Percentiles rank a stretch among this genome's conserved stretches.
phyloP scores from a whole-genome alignment of 2,797 vertebrate genomes.

The Rhyacichthys aspro region DNA sequence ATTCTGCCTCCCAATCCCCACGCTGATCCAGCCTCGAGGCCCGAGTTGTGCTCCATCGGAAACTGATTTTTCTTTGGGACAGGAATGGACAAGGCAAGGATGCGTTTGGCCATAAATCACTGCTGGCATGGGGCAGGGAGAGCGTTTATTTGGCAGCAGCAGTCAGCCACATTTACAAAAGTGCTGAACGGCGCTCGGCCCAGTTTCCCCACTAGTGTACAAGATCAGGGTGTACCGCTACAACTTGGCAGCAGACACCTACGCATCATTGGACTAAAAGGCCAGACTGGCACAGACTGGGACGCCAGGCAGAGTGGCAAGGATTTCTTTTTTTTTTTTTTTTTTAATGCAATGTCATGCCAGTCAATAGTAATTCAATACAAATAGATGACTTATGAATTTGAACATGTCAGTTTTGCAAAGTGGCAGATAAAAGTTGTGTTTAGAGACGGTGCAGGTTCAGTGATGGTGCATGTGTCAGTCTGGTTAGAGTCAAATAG shows the following conservation, averaged over 20 bases:
- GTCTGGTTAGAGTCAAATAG: too few species aligned
- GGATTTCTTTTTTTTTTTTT: constrained; percentile 14
- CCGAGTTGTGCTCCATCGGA: constrained; percentile 45
- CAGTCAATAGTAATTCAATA: constrained; percentile 44
- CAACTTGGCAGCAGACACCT: constrained; percentile 54
- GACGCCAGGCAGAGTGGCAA: constrained; percentile 10
- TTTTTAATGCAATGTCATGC: constrained; percentile 11
- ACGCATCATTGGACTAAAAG: constrained; percentile 42
- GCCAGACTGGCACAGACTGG: constrained; percentile 38
- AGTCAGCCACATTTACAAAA: constrained; percentile 50
- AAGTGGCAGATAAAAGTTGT: constrained; percentile 18
- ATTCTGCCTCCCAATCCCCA: constrained; percentile 29
- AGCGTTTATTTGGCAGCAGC: constrained; percentile 59
- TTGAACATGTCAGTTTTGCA: constrained; percentile 29
- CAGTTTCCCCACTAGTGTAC: constrained; percentile 55
- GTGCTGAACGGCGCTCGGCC: constrained; percentile 57
- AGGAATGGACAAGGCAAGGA: constrained; percentile 48
- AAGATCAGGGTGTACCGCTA: constrained; percentile 44
- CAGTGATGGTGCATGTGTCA: too few species aligned
- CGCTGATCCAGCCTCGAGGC: constrained; percentile 27
- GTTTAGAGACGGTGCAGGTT: too few species aligned
- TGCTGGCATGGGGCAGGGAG: constrained; percentile 44
- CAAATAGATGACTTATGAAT: constrained; percentile 42
- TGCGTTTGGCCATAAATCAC: constrained; percentile 58
- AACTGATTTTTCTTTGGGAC: constrained; percentile 62